Percentiles rank a stretch among this genome's conserved stretches.
Evolutionary conservation across 2,888 invertebrate species (phyloP).

Genomic region (Epistrophe eligans): DNA sequence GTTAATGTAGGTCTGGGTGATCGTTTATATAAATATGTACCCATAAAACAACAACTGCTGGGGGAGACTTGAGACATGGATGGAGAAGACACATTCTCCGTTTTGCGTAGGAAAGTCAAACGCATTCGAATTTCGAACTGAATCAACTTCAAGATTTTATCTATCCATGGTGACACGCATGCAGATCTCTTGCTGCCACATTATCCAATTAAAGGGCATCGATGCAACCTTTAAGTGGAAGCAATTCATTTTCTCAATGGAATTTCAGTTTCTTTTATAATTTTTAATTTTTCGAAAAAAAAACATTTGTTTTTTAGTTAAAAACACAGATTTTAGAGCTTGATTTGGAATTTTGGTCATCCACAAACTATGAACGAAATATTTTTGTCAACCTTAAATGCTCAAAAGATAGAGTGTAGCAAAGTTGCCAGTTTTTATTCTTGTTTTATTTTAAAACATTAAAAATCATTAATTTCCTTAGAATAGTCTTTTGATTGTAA

Average conservation of each 20-base stretch:
- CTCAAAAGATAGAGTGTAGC: too few species aligned
- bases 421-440: too few species aligned
- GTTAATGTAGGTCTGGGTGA: conserved; percentile 66
- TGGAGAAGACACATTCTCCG: conserved; percentile 16
- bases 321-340: background rate
- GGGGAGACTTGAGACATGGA: conserved; percentile 1
- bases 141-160: conserved; percentile 72
- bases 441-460: too few species aligned
- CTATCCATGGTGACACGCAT: conserved; percentile 71
- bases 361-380: too few species aligned
- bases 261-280: background rate
- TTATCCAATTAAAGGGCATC: conserved; percentile 72
- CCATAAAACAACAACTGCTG: background rate
- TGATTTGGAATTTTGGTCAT: too few species aligned
- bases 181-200: conserved; percentile 49
- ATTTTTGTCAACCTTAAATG: too few species aligned
- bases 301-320: background rate
- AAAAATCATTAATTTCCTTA: background rate
- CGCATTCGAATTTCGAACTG: conserved; percentile 71
- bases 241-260: conserved; percentile 32
- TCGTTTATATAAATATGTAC: background rate
- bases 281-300: background rate
- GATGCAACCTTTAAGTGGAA: conserved; percentile 46
- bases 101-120: conserved; percentile 39
- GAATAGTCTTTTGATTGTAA: background rate